These are phyloP conservation scores for Subacronicta megacephala DNA, from an alignment of 2,888 invertebrate genomes.

Conservation along the genomic window DNA sequence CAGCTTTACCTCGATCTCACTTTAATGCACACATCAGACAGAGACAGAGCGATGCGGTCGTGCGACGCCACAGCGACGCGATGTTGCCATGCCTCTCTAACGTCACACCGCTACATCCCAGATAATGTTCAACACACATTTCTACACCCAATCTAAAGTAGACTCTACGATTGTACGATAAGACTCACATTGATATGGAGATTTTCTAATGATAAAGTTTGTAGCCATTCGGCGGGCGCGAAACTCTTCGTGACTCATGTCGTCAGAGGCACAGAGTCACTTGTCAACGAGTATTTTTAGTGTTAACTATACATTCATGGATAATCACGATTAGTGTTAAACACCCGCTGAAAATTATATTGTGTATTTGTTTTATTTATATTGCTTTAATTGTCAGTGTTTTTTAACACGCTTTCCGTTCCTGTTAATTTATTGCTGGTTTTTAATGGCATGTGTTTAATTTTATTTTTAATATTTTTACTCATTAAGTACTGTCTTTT, in stretches of 20 bases:
- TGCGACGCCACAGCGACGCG: constrained; percentile 61
- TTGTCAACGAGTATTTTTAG: constrained; percentile 69
- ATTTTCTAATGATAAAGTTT: constrained; percentile 29
- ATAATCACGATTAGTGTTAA: constrained; percentile 62
- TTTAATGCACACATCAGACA: constrained; percentile 36
- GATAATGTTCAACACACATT: constrained; percentile 37
- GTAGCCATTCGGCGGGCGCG: constrained; percentile 53
- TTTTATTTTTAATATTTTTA: constrained; percentile 8
- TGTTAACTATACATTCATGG: constrained; percentile 65
- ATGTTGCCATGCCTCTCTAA: constrained; percentile 62
- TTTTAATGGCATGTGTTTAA: constrained; percentile 9
- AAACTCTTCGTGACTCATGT: constrained; percentile 56
- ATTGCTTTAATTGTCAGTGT: constrained; percentile 36
- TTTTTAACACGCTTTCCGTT: constrained; percentile 51
- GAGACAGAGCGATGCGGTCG: constrained; percentile 51
- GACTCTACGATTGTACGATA: neutral
- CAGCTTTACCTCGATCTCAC: constrained; percentile 44
- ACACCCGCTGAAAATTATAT: constrained; percentile 41
- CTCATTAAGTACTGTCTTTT: constrained; percentile 19
- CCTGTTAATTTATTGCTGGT: constrained; percentile 27
- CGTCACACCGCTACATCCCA: constrained; percentile 47
- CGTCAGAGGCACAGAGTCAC: constrained; percentile 57
- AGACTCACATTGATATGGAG: constrained; percentile 14
- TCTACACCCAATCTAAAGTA: constrained; percentile 6
- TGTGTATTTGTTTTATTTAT: constrained; percentile 21